These are phyloP conservation scores for Leucosticte australis DNA, from an alignment of 2,113 vertebrate species.

Conservation along the genomic window DNA sequence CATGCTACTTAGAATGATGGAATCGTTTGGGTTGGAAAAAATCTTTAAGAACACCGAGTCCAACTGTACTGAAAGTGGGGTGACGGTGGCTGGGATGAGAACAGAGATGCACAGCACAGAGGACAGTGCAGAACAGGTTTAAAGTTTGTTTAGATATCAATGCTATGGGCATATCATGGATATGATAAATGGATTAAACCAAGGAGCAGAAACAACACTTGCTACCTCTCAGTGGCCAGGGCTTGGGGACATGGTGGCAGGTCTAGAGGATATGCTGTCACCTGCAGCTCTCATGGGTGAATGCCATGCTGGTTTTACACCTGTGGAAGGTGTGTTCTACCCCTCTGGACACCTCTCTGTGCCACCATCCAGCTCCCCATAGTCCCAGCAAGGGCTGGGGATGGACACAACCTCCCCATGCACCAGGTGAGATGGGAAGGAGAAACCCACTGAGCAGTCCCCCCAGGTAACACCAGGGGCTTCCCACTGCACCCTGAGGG, in stretches of 20 bases:
- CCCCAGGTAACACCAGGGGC: rapidly evolving
- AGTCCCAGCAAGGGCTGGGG: rapidly evolving
- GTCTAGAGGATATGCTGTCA: neutral
- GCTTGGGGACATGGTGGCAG: neutral
- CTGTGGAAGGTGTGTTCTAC: neutral
- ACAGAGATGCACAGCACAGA: neutral
- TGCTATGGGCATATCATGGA: neutral
- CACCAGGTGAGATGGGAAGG: neutral
- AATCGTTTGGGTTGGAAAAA: neutral
- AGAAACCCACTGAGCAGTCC: rapidly evolving
- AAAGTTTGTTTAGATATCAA: neutral
- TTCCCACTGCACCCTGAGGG: neutral
- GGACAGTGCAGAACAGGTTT: neutral
- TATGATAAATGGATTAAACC: neutral
- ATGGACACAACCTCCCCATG: neutral
- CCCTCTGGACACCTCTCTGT: neutral
- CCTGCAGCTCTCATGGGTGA: rapidly evolving
- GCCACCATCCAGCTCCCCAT: neutral
- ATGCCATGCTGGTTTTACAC: neutral
- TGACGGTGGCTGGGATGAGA: neutral
- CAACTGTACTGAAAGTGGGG: neutral
- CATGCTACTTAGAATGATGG: neutral
- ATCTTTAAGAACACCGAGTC: neutral
- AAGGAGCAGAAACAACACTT: neutral
- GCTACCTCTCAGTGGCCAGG: neutral